Evolutionary conservation across 2,797 vertebrate genomes (phyloP).

Genomic region (Galagoides demidoff): DNA sequence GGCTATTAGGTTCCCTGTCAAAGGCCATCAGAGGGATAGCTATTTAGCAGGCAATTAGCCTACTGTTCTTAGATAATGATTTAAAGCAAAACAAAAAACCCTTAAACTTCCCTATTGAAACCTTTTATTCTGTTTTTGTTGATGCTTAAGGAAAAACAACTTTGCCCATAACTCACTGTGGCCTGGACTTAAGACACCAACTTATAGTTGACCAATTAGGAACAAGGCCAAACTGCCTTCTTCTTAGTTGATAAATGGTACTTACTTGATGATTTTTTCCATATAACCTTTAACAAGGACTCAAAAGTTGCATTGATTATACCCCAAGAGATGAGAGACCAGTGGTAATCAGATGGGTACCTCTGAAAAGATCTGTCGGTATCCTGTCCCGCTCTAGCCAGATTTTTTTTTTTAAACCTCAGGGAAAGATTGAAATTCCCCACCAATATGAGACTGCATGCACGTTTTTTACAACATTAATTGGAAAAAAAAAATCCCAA

Average conservation of each 20-base stretch:
- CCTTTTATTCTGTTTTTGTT: conserved; percentile 57
- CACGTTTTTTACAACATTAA: conserved; percentile 97
- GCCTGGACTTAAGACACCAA: conserved; percentile 51
- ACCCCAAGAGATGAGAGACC: conserved; percentile 97
- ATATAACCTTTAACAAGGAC: conserved; percentile 95
- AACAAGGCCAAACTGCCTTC: conserved; percentile 60
- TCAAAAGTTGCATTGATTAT: conserved; percentile 99
- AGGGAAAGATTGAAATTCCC: conserved; percentile 93
- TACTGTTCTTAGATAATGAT: conserved; percentile 53
- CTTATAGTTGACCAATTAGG: conserved; percentile 63
- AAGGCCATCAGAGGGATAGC: conserved; percentile 69
- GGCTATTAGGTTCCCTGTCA: conserved; percentile 67
- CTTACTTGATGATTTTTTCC: conserved; percentile 65
- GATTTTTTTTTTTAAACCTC: conserved; percentile 92
- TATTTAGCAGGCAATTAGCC: conserved; percentile 49
- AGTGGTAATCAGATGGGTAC: conserved; percentile 96
- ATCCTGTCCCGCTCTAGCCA: conserved; percentile 96
- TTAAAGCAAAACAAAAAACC: neutral
- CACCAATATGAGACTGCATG: conserved; percentile 97
- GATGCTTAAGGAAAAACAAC: conserved; percentile 55
- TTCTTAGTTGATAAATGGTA: neutral
- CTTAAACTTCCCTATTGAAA: conserved; percentile 59
- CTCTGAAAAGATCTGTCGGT: conserved; percentile 93
- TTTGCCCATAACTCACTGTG: conserved; percentile 52
- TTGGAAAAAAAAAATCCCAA: conserved; percentile 95